A percentile compares a stretch with the other conserved stretches of the same genome.
Conservation (phyloP, 2,797 vertebrate species). For the Artibeus jamaicensis region DNA sequence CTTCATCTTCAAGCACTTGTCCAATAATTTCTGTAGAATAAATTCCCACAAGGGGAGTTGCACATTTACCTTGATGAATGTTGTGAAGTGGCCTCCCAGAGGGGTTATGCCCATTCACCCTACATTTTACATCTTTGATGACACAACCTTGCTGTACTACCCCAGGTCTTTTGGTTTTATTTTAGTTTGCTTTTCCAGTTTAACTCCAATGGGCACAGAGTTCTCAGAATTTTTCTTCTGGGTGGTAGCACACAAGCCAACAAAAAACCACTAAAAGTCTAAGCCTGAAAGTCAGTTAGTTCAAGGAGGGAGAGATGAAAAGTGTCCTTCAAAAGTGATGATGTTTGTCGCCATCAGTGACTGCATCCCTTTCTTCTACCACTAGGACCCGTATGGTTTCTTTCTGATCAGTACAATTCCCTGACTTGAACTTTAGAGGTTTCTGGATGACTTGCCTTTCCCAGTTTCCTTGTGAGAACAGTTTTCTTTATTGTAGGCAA, state of each 20-base stretch:
- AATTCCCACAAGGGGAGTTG: neutral
- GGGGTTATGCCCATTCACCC: neutral
- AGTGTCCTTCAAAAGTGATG: neutral
- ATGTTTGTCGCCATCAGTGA: neutral
- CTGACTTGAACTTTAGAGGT: neutral
- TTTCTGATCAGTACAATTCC: neutral
- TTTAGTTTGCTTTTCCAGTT: constrained; percentile 7
- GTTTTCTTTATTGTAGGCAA: constrained; percentile 25
- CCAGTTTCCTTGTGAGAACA: constrained; percentile 30
- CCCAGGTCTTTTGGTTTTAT: neutral
- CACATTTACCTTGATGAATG: neutral
- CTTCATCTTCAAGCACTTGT: neutral
- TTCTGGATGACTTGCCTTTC: constrained; percentile 5
- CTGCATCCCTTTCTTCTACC: neutral
- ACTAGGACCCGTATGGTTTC: neutral
- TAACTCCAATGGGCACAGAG: neutral
- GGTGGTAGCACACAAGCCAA: neutral
- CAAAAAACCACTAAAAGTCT: neutral
- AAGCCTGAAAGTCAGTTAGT: neutral
- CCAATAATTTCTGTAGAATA: neutral
- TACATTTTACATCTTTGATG: neutral
- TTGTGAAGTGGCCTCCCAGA: neutral
- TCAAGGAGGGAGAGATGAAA: neutral
- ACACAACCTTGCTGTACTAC: neutral
- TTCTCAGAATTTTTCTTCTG: neutral